Base-by-base conservation (phyloP, 2,113 vertebrate genomes). In the Melanerpes aurifrons region DNA sequence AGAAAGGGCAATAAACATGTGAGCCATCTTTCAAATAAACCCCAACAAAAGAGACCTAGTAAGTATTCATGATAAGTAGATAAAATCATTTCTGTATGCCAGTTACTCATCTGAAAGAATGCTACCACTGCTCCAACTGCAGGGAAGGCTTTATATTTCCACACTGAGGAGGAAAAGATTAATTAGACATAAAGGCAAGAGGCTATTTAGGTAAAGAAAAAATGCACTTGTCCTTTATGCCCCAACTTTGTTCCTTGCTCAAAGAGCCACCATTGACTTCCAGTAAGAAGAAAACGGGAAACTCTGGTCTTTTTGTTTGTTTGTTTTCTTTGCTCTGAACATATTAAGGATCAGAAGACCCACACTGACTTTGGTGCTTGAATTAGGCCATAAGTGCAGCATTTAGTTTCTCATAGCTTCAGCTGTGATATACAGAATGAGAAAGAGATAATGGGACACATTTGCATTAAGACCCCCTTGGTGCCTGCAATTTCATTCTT, bases 161-260 rank as follows among this genome's bases (percentile, higher is more conserved):
- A 15, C 47, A 71, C 6, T 43, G 25, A 25, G 25, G 9, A 32
- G 40, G 43, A 40, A 18, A n/a, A 20, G 56, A 77, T 87, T 89
- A 29, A 83, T 88, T 87, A 95, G 62, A 90, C 90, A 97, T 78
- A 94, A 96, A 95, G 45, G 45, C 26, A 66, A 92, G 57, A 84
- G 53, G n/a, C 92, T 89, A 96, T 96, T 93, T 91, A 92, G 17
- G 61, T 75, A 61, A 95, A 93, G 68, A 66, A 92, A 82, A 90
- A 95, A 93, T 68, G 9, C 53, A 58, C 35, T 82, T 92, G 89
- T n/a, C 43, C 61, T 76, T 93, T 56, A 68, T 77, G 25, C 58
- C 76, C 58, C 82, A 90, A 94, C 59, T 93, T 82, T 59, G 47
- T 87, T 90, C 90, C 69, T 81, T 85, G 59, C 35, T 90, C 24